phyloP scores from a whole-genome alignment of 2,113 vertebrate genomes.

The Urocynchramus pylzowi region DNA sequence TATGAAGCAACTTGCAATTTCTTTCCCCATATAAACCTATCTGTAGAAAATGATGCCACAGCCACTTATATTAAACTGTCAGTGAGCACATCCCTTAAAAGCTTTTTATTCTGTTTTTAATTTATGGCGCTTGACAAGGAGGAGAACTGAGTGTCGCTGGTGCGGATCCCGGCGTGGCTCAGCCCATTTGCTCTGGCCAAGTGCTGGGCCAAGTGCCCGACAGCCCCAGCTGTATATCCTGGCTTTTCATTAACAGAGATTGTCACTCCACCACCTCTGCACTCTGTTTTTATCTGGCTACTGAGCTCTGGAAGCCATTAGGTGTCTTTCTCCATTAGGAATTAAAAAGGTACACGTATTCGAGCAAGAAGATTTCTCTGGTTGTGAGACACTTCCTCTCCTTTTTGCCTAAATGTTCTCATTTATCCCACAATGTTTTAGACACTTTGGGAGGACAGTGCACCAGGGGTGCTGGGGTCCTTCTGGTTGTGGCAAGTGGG shows the following conservation, averaged over 20 bases:
- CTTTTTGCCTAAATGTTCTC: neutral
- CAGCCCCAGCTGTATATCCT: neutral
- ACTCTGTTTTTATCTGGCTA: neutral
- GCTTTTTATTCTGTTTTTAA: constrained; percentile 51
- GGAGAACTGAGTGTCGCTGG: neutral
- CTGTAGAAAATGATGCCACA: constrained; percentile 22
- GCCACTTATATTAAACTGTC: constrained; percentile 47
- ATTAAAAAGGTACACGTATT: neutral
- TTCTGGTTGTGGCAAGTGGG: rapidly evolving
- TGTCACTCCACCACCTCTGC: neutral
- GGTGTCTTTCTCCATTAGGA: neutral
- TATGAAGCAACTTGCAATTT: neutral
- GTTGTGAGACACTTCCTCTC: neutral
- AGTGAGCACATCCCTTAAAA: constrained; percentile 38
- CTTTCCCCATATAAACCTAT: constrained; percentile 1
- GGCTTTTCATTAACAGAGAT: constrained; percentile 12
- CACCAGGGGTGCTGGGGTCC: neutral
- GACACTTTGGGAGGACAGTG: neutral
- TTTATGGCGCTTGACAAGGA: constrained; percentile 5
- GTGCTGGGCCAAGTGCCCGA: neutral
- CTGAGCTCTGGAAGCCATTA: neutral
- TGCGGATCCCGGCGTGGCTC: neutral
- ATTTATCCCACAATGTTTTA: neutral
- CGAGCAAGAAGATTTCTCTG: neutral
- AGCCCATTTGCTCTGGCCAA: neutral